phyloP scores from a whole-genome alignment of 2,888 invertebrate species.

The Hirudinaria manillensis region DNA sequence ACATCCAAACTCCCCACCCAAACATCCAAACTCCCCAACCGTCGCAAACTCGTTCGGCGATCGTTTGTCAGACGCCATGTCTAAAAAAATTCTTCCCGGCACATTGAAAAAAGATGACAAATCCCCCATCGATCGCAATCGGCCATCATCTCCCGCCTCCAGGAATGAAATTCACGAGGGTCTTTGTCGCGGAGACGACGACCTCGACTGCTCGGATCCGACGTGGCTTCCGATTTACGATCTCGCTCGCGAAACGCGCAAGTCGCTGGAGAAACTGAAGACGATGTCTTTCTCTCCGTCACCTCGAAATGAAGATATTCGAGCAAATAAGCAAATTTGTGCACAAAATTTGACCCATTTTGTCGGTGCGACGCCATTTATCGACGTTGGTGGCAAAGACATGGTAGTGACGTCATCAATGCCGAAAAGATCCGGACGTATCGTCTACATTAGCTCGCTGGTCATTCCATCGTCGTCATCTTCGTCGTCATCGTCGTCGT shows the following conservation, averaged over 20 bases:
- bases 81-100: neutral
- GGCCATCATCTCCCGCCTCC: too few relatives aligned
- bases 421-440: neutral
- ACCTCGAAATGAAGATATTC: neutral
- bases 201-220: constrained; percentile 11
- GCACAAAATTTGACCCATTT: too few relatives aligned
- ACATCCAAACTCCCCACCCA: too few relatives aligned
- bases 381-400: neutral
- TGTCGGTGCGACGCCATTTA: too few relatives aligned
- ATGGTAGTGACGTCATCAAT: neutral
- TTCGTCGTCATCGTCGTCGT: constrained; percentile 15
- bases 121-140: too few relatives aligned
- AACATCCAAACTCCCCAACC: too few relatives aligned
- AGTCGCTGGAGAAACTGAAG: neutral
- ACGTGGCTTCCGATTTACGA: constrained; percentile 6
- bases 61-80: neutral
- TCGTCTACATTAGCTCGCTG: neutral
- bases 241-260: neutral
- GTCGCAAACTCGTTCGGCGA: neutral
- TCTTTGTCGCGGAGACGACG: neutral
- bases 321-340: too few relatives aligned
- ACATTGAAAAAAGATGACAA: neutral
- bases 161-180: too few relatives aligned
- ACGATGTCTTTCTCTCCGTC: neutral
- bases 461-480: constrained; percentile 6